These are phyloP conservation scores for Orthonevra nobilis DNA, from an alignment of 2,888 invertebrate species.

Conservation along the genomic window DNA sequence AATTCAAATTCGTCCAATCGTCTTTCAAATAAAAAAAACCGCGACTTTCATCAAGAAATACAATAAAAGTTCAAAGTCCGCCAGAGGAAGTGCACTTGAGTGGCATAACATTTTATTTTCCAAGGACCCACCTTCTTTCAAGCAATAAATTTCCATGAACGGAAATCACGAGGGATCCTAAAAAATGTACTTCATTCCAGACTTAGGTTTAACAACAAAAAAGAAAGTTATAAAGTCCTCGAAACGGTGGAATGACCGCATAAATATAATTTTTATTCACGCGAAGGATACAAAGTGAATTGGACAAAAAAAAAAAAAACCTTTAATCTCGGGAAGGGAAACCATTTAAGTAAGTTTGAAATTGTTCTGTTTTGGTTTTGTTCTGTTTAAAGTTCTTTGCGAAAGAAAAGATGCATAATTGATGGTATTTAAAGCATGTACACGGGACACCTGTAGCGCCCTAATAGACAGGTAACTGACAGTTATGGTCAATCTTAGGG, in stretches of 20 bases:
- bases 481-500: no score
- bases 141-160: no score
- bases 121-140: no score
- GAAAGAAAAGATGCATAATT: conserved; percentile 10
- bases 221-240: not conserved
- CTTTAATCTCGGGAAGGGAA: not conserved
- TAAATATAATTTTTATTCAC: conserved; percentile 7
- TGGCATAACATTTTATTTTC: no score
- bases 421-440: conserved; percentile 13
- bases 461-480: no score
- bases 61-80: no score
- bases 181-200: no score
- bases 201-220: conserved; percentile 4
- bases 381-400: not conserved
- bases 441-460: not conserved
- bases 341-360: not conserved
- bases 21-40: no score
- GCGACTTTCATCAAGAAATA: no score
- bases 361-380: not conserved
- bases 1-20: no score
- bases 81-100: no score
- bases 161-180: no score
- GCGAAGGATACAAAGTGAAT: not conserved
- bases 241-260: conserved; percentile 27
- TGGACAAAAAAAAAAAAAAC: not conserved